Evolutionary conservation across 1,140 invertebrate species (phyloP).

Genomic region (Procambarus clarkii): DNA sequence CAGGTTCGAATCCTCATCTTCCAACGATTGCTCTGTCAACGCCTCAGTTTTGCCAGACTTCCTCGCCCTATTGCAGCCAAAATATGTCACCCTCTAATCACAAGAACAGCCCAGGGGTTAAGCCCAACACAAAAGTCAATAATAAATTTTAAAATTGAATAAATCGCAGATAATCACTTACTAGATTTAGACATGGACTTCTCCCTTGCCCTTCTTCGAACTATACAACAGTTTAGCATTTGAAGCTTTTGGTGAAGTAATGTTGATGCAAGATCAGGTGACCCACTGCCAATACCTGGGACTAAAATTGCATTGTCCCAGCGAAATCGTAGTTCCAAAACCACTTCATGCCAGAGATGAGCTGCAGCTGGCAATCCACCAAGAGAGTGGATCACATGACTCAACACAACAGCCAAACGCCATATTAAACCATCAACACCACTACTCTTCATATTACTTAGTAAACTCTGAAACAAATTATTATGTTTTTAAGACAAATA

Average conservation of each 20-base stretch:
- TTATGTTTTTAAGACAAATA: neutral
- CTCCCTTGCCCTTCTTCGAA: slow-evolving; percentile 80
- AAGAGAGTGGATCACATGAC: slow-evolving; percentile 85
- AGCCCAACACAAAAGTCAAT: too few relatives aligned
- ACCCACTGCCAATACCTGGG: slow-evolving; percentile 82
- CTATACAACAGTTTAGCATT: slow-evolving; percentile 97
- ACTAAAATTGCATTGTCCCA: slow-evolving; percentile 90
- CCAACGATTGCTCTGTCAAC: too few relatives aligned
- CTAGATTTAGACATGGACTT: slow-evolving; percentile 72
- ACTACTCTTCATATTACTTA: slow-evolving; percentile 82
- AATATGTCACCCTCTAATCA: too few relatives aligned
- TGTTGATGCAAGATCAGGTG: slow-evolving; percentile 90
- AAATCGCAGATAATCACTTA: neutral
- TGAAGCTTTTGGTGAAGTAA: slow-evolving; percentile 96
- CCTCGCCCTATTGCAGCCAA: too few relatives aligned
- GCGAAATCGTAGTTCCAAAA: slow-evolving; percentile 90
- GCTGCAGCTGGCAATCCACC: slow-evolving; percentile 88
- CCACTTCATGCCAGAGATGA: slow-evolving; percentile 94
- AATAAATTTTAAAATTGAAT: neutral
- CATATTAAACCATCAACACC: slow-evolving; percentile 87
- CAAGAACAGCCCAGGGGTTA: too few relatives aligned
- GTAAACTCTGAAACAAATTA: slow-evolving; percentile 35
- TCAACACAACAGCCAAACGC: slow-evolving; percentile 87
- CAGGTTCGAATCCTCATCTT: too few relatives aligned
- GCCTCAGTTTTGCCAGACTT: too few relatives aligned